Evolutionary conservation across 1,140 invertebrate genomes (phyloP), one percentile per base, ranked within the genome.

Genomic region (Latrodectus geometricus): DNA sequence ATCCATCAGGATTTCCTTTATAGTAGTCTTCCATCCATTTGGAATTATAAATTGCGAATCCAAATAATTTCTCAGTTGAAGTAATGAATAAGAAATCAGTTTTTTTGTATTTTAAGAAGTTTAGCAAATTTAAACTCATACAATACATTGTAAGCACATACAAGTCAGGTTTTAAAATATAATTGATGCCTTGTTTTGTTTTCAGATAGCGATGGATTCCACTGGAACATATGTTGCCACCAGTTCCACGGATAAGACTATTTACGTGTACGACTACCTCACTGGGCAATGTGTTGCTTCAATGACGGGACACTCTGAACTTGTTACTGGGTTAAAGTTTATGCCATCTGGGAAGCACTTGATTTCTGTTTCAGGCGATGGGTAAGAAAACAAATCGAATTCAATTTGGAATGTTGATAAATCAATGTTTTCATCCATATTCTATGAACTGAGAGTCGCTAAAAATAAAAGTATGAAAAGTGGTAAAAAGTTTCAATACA

Each of bases 231-330:
- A 97, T 90, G 93, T 97, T 78, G 97, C 97, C 72, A 98, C 97
- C 0, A 97, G 96, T 66, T 98, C 96, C 91, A 98, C 97, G 17
- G 97, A 99, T 91, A 99, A 99, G 92, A 96, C 96, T 14, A 92
- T 99, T 49, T 96, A 95, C 88, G 95, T 99, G 17, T 97, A 97
- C 90, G 97, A 99, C 91, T 98, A 98, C 91, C 96, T 97, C 89
- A 96, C 95, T 49, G 96, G 96, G 23, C 97, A 99, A 90, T 97
- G 96, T 89, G 95, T 98, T 93, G 97, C 97, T 0, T 95, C 96
- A 9, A 97, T 98, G 95, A 95, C 94, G 89, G 97, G 97, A 7
- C 97, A 99, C 91, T 97, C 96, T 8, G 97, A 99, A 90, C 92
- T 98, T 48, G 96, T 97, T 7, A 98, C 97, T n/a, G 92, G 92